phyloP scores from a whole-genome alignment of 2,888 invertebrate genomes.

The Idaea straminata region DNA sequence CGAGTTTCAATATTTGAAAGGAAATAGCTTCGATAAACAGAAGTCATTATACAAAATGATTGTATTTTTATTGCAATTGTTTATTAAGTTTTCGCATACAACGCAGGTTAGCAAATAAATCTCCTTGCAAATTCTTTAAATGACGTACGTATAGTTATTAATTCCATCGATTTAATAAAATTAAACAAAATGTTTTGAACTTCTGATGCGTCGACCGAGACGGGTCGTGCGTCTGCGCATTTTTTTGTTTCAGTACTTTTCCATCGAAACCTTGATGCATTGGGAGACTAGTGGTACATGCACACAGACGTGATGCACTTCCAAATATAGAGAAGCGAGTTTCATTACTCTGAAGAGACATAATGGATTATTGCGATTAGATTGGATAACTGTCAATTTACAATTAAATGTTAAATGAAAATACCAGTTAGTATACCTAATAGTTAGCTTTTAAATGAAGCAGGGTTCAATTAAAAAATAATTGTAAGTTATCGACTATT shows the following conservation, averaged over 20 bases:
- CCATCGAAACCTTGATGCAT: conserved; percentile 51
- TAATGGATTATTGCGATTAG: too few relatives aligned
- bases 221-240: conserved; percentile 42
- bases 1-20: conserved; percentile 3
- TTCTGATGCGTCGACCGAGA: conserved; percentile 30
- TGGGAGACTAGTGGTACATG: conserved; percentile 18
- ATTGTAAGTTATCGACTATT: conserved; percentile 5
- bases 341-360: too few relatives aligned
- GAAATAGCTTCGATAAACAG: too few relatives aligned
- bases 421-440: conserved; percentile 17
- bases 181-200: conserved; percentile 46
- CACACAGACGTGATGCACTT: background rate
- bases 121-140: too few relatives aligned
- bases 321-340: too few relatives aligned
- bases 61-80: too few relatives aligned
- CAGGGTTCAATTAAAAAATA: conserved; percentile 1
- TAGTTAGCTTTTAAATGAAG: conserved; percentile 15
- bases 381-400: too few relatives aligned
- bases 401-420: background rate
- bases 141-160: too few relatives aligned
- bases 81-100: too few relatives aligned
- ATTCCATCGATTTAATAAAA: background rate
- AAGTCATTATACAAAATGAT: too few relatives aligned
- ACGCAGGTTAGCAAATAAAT: too few relatives aligned
- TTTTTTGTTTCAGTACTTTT: conserved; percentile 70